These are phyloP conservation scores for Caiman crocodilus DNA, from an alignment of 2,797 vertebrate genomes.

Conservation along the genomic window DNA sequence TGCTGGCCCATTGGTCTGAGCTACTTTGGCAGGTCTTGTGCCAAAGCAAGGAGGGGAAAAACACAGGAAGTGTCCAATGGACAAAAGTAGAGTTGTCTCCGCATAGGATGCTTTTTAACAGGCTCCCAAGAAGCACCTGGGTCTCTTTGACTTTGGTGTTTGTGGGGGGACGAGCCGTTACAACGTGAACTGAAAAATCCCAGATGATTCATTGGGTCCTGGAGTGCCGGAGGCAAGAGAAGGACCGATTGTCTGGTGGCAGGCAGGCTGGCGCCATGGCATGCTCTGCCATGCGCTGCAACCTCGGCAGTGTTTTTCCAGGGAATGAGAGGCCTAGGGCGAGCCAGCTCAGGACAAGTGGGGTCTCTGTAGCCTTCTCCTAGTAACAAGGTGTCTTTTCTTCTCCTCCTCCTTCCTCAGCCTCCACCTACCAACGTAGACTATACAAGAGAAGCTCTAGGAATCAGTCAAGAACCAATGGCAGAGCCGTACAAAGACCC, in stretches of 20 bases:
- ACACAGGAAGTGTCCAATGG: accelerated
- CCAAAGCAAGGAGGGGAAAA: not conserved
- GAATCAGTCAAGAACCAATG: constrained; percentile 81
- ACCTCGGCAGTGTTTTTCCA: constrained; percentile 44
- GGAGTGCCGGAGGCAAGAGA: not conserved
- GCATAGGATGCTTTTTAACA: not conserved
- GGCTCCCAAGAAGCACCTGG: accelerated
- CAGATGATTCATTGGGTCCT: not conserved
- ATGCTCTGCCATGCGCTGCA: not conserved
- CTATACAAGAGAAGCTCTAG: constrained; percentile 89
- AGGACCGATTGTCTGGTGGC: not conserved
- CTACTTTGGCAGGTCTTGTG: not conserved
- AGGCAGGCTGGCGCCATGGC: constrained; percentile 10
- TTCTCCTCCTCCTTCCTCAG: constrained; percentile 75
- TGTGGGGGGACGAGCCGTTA: not conserved
- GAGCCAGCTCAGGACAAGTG: constrained; percentile 20
- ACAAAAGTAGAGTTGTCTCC: not conserved
- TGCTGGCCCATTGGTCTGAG: not conserved
- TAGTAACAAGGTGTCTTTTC: constrained; percentile 57
- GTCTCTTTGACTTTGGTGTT: not conserved
- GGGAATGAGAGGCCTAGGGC: not conserved
- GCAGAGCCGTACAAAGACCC: constrained; percentile 81
- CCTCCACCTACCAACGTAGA: constrained; percentile 83
- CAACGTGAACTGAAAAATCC: not conserved
- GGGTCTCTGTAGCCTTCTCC: constrained; percentile 31